Base-by-base conservation (phyloP, 1,140 invertebrate genomes). In the Bombus waltoni region DNA sequence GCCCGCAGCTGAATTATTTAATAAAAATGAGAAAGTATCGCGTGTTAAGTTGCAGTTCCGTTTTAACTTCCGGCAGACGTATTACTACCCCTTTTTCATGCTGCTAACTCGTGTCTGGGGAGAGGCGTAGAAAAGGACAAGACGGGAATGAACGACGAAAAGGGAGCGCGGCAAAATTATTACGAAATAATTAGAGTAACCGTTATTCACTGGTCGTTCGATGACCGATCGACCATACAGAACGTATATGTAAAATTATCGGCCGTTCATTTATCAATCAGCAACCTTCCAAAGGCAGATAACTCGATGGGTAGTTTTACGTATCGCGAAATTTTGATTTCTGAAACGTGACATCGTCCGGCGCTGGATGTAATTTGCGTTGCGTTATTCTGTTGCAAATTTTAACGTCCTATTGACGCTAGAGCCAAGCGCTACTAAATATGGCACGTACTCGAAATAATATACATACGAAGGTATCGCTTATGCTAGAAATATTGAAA, bases 41-140 rank as follows among this genome's bases (percentile, higher is more conserved):
- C 84, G 84, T 85, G 84, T 74, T 57, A 42, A 38, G n/a, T 59
- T n/a, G 78, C 71, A 68, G 44, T 85, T 85, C 70, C 79, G 70
- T 75, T 85, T 44, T n/a, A 74, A 74, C 59, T 75, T 85, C 84
- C 70, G 62, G 9, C 59, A 73, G 62, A 75, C 28, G 47, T 80
- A 47, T 44, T 71, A 62, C 38, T 42, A 62, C 18, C 28, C 28
- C 53, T 62, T 78, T 78, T 73, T 72, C 59, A 28, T 84, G 53
- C 57, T 38, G 65, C 71, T 86, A 59, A 76, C 42, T 59, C 71
- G 22, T 22, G 25, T 18, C 42, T 15, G 25, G 38, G 32, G 38
- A 35, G 1, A 35, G 57, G 47, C 10, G 11, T 62, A 13, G 28
- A n/a, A 62, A 62, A n/a, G 25, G 28, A 62, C 59, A 62, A 10